Base-by-base conservation (phyloP, 2,888 invertebrate species). In the Limenitis camilla region DNA sequence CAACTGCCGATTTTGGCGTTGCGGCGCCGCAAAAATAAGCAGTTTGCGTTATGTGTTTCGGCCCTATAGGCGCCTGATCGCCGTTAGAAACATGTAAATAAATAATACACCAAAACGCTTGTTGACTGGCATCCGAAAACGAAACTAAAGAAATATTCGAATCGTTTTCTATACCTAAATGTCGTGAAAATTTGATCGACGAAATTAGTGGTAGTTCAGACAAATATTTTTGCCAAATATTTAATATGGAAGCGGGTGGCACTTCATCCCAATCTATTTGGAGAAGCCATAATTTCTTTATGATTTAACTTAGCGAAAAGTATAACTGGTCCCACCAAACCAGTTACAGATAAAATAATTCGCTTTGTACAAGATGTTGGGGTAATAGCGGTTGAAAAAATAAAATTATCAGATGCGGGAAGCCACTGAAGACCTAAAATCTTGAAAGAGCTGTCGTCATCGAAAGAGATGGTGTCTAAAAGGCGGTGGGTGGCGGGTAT, bases 351-450 rank as follows among this genome's bases (percentile, higher is more conserved):
- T 6, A 56, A 33, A 7, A 56, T 56, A 39, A 36, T 28, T 27
- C 56, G 45, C 35, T 56, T 56, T n/a, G 56, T 56, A 28, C 41
- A 36, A 31, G n/a, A 31, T 4, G 7, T 10, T n/a, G 19, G 42
- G 2, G 46, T 38, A 8, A 10, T 6, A 4, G 55, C 43, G 27
- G 40, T 28, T 2, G 39, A 8, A 33, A 54, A 54, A 1, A n/a
- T 8, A 40, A 57, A 55, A 35, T 10, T 36, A 41, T 58, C 58
- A 10, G 40, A 32, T 7, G 44, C 46, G 30, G 52, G 53, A 6
- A 41, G 40, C 53, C 59, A 59, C 1, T 38, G 47, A n/a, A 59
- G 43, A 1, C 53, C 59, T 40, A 59, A 50, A 27, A 59, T 49
- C 32, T 59, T 59, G 11, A 52, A 42, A 29, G 35, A 51, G 6